These are phyloP conservation scores for Microcebus tavaratra DNA, from an alignment of 2,113 vertebrate genomes.

Conservation along the genomic window DNA sequence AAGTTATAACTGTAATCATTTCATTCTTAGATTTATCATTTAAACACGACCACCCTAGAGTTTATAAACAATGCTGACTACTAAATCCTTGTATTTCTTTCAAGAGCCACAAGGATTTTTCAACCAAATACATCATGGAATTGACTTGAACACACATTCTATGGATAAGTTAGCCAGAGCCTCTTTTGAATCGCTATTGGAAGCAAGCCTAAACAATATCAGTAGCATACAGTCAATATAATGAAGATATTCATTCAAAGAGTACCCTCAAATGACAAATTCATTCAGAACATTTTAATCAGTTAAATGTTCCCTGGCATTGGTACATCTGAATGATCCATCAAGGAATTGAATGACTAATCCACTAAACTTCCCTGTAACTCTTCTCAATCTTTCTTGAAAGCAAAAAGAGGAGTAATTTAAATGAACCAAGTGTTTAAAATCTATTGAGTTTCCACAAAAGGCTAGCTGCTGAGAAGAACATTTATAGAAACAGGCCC, in stretches of 20 bases:
- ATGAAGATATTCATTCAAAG: background rate
- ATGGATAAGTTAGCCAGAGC: background rate
- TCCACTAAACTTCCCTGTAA: slow-evolving; percentile 11
- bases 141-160: background rate
- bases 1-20: background rate
- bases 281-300: slow-evolving; percentile 74
- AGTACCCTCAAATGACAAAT: slow-evolving; percentile 41
- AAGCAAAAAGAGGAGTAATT: slow-evolving; percentile 54
- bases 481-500: slow-evolving; percentile 59
- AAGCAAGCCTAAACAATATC: slow-evolving; percentile 42
- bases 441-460: slow-evolving; percentile 56
- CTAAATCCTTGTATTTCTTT: background rate
- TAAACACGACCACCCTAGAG: background rate
- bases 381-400: slow-evolving; percentile 48
- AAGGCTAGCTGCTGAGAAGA: slow-evolving; percentile 56
- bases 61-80: background rate
- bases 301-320: slow-evolving; percentile 35
- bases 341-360: slow-evolving; percentile 61
- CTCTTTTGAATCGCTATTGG: slow-evolving; percentile 38
- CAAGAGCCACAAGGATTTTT: slow-evolving; percentile 29
- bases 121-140: background rate
- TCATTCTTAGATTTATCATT: slow-evolving; percentile 20
- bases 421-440: slow-evolving; percentile 63
- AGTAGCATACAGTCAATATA: background rate
- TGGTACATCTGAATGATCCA: slow-evolving; percentile 51